A percentile compares a stretch with the other conserved stretches of the same genome.
Evolutionary conservation across 2,888 invertebrate species (phyloP).

Genomic region (Drosophila pegasa): DNA sequence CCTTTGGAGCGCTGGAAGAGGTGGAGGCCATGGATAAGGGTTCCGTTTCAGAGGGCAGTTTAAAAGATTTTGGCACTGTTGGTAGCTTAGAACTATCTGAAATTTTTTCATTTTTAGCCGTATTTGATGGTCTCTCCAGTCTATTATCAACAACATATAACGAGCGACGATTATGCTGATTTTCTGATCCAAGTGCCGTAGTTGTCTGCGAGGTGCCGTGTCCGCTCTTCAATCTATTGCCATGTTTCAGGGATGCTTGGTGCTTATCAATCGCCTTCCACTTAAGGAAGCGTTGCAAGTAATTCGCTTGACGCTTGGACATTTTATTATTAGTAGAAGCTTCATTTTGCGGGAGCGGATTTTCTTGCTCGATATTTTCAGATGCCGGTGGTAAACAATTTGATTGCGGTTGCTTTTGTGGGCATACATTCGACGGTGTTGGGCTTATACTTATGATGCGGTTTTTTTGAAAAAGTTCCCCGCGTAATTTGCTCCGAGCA

Average conservation of each 20-base stretch:
- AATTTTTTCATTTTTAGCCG: neutral
- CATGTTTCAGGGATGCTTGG: constrained; percentile 6
- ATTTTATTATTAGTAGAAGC: constrained; percentile 1
- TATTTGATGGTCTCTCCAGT: neutral
- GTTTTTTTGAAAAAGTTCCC: constrained; percentile 56
- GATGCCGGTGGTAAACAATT: neutral
- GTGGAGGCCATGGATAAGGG: neutral
- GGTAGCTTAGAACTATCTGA: neutral
- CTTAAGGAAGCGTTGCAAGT: constrained; percentile 41
- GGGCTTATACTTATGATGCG: constrained; percentile 64
- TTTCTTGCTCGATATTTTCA: constrained; percentile 36
- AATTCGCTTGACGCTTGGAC: constrained; percentile 11
- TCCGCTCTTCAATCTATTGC: neutral
- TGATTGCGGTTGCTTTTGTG: neutral
- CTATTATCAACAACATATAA: constrained; percentile 19
- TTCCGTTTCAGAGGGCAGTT: neutral
- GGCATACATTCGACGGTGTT: constrained; percentile 21
- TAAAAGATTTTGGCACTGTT: neutral
- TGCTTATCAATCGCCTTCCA: constrained; percentile 37
- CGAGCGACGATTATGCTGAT: constrained; percentile 22
- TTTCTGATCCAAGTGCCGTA: neutral
- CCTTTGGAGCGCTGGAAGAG: neutral
- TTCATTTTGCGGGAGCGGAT: constrained; percentile 3
- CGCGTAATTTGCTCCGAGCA: constrained; percentile 62
- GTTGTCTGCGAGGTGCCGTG: neutral